A percentile compares a stretch with the other conserved stretches of the same genome.
Evolutionary conservation across 2,113 vertebrate species (phyloP).

Genomic region (Ramphastos sulfuratus): DNA sequence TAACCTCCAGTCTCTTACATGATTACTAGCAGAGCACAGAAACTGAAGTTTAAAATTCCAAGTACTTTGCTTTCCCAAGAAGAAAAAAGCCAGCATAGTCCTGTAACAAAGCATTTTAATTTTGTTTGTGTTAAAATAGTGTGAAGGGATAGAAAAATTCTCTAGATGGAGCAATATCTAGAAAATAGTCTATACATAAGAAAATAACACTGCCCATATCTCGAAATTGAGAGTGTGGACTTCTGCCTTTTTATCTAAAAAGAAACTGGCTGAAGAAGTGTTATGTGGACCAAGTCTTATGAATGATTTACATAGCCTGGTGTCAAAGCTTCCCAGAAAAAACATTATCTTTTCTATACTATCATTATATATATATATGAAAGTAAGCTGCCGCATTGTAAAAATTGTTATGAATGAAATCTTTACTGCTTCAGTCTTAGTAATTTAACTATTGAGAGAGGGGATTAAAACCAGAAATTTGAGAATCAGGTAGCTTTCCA

Average conservation of each 20-base stretch:
- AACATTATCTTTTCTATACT: not conserved
- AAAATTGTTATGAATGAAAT: not conserved
- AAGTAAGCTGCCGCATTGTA: not conserved
- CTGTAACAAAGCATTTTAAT: not conserved
- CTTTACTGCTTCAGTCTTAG: not conserved
- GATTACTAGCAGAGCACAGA: not conserved
- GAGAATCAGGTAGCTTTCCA: not conserved
- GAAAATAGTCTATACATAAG: not conserved
- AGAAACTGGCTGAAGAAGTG: not conserved
- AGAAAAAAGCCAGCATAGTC: not conserved
- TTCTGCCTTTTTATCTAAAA: not conserved
- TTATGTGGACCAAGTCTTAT: not conserved
- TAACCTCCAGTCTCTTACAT: not conserved
- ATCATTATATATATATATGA: not conserved
- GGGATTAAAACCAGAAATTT: not conserved
- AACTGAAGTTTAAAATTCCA: not conserved
- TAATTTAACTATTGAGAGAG: not conserved
- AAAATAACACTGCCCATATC: fast-evolving
- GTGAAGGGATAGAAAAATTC: not conserved
- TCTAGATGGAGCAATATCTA: not conserved
- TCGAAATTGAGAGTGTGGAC: not conserved
- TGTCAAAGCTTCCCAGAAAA: not conserved
- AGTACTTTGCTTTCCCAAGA: not conserved
- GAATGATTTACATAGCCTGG: not conserved
- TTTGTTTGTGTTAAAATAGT: not conserved